Evolutionary conservation across 2,888 invertebrate species (phyloP).

Genomic region (Nematopogon swammerdamellus): DNA sequence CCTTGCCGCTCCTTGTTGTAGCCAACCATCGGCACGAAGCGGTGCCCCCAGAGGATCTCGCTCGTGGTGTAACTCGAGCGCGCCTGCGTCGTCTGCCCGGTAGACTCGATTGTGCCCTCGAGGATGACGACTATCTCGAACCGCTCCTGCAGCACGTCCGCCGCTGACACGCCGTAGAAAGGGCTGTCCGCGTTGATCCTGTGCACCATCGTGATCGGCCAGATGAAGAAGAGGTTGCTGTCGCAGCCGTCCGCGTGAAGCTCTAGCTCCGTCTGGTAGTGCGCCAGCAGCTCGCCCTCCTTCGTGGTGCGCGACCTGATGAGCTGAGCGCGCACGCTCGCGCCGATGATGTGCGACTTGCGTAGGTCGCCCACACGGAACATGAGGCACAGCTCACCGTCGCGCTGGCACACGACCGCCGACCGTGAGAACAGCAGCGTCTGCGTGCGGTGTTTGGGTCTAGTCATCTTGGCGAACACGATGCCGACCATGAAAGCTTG

Average conservation of each 20-base stretch:
- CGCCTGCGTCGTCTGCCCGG: conserved; percentile 71
- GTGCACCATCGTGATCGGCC: conserved; percentile 91
- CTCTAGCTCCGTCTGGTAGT: conserved; percentile 75
- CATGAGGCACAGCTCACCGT: conserved; percentile 79
- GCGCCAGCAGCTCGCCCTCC: conserved; percentile 80
- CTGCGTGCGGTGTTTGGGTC: conserved; percentile 88
- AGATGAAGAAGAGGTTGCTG: conserved; percentile 85
- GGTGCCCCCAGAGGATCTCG: conserved; percentile 80
- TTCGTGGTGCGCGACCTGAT: conserved; percentile 79
- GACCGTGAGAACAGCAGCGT: conserved; percentile 84
- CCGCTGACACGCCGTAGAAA: conserved; percentile 79
- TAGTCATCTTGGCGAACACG: conserved; percentile 87
- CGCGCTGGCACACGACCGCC: conserved; percentile 80
- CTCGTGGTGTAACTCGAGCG: conserved; percentile 73
- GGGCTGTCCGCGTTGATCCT: conserved; percentile 80
- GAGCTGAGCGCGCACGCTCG: conserved; percentile 79
- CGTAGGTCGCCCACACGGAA: conserved; percentile 89
- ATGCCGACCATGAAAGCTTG: conserved; percentile 79
- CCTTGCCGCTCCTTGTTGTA: conserved; percentile 73
- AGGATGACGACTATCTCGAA: conserved; percentile 81
- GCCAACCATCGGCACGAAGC: conserved; percentile 69
- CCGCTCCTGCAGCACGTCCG: conserved; percentile 75
- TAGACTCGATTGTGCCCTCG: conserved; percentile 81
- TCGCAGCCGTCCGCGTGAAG: conserved; percentile 73
- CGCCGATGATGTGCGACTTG: conserved; percentile 87